These are phyloP conservation scores for Microctenopoma lineatum DNA, from an alignment of 2,797 vertebrate genomes.

Conservation along the genomic window DNA sequence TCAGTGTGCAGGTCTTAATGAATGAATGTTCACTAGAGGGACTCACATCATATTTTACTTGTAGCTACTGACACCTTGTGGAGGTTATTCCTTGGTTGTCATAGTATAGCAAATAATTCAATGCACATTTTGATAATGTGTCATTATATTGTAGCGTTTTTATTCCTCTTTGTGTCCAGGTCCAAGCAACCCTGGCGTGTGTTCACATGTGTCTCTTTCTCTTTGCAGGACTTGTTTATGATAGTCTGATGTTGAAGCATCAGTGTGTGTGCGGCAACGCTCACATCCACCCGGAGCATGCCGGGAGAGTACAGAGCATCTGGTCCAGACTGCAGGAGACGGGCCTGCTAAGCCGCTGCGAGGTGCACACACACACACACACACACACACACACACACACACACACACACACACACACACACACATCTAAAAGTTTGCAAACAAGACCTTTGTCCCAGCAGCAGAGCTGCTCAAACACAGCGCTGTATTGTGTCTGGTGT, in stretches of 20 bases:
- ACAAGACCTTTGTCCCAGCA: constrained; percentile 8
- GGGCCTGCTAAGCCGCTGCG: constrained; percentile 91
- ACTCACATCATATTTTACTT: not conserved
- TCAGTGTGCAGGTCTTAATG: not conserved
- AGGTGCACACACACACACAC: constrained; percentile 80
- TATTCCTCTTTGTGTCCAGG: too few species aligned
- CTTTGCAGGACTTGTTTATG: constrained; percentile 90
- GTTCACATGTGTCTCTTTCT: not conserved
- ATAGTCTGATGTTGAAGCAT: constrained; percentile 97
- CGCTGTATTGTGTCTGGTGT: not conserved
- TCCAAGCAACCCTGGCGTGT: not conserved
- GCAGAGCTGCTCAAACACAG: not conserved
- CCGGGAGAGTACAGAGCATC: constrained; percentile 96
- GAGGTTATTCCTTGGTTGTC: not conserved
- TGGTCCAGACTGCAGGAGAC: constrained; percentile 98
- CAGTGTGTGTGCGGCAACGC: constrained; percentile 96
- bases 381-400: constrained; percentile 12
- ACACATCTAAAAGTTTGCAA: constrained; percentile 1
- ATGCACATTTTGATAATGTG: not conserved
- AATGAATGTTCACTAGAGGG: too few species aligned
- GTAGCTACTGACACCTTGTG: constrained; percentile 49
- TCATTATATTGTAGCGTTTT: not conserved
- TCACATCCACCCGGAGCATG: constrained; percentile 95
- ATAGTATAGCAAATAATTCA: not conserved
- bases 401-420: constrained; percentile 9